Evolutionary conservation across 2,888 invertebrate genomes (phyloP).

Genomic region (Andrena dorsata): DNA sequence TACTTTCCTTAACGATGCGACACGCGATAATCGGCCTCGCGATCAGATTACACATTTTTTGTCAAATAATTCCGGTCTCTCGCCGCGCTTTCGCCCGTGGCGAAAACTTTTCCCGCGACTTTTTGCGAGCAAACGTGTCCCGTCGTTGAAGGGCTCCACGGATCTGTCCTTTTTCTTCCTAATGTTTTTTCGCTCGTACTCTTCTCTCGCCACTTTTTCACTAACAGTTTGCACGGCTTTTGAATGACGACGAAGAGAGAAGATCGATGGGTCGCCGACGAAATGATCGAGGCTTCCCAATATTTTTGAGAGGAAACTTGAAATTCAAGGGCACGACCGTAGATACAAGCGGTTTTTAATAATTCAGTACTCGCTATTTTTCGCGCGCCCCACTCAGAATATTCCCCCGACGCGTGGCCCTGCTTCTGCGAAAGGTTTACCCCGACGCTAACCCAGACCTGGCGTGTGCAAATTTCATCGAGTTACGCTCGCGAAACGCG

Average conservation of each 20-base stretch:
- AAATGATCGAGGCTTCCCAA: background rate
- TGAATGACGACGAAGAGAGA: constrained; percentile 49
- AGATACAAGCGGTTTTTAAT: background rate
- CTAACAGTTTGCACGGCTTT: constrained; percentile 69
- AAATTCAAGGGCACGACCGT: background rate
- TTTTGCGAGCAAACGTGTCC: background rate
- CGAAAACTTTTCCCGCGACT: background rate
- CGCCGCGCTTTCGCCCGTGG: background rate
- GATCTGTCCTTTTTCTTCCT: background rate
- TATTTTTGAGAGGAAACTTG: constrained; percentile 11
- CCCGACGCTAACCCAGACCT: constrained; percentile 56
- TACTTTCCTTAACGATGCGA: constrained; percentile 52
- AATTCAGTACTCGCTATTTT: constrained; percentile 2
- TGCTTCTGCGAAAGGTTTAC: constrained; percentile 66
- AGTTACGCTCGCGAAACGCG: background rate
- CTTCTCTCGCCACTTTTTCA: constrained; percentile 47
- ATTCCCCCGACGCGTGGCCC: constrained; percentile 12
- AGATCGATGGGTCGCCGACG: constrained; percentile 22
- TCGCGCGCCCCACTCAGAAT: background rate
- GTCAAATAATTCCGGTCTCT: background rate
- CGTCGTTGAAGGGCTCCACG: background rate
- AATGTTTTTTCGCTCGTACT: background rate
- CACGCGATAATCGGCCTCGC: constrained; percentile 14
- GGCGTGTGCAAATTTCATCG: constrained; percentile 62
- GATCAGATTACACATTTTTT: background rate